Percentiles rank a stretch among this genome's conserved stretches.
These are phyloP conservation scores for Branchinecta lindahli DNA, from an alignment of 1,140 invertebrate species.

Conservation along the genomic window DNA sequence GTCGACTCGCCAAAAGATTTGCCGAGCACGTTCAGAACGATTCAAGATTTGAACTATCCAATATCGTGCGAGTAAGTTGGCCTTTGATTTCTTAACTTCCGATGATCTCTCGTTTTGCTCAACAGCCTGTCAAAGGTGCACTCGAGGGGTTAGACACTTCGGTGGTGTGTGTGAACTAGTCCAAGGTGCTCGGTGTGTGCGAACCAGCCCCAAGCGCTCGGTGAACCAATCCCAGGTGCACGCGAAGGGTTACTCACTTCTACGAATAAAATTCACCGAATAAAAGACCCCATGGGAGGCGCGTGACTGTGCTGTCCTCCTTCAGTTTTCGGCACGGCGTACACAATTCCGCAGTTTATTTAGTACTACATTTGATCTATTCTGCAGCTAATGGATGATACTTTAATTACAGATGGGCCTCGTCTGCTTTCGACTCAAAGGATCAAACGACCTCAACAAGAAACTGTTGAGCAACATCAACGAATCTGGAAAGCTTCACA, in stretches of 20 bases:
- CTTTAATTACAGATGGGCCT: slow-evolving; percentile 20
- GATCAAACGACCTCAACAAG: slow-evolving; percentile 41
- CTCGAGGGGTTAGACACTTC: neutral
- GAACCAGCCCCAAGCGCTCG: too few relatives aligned
- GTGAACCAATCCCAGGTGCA: too few relatives aligned
- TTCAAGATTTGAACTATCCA: slow-evolving; percentile 62
- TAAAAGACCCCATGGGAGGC: too few relatives aligned
- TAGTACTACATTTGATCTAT: too few relatives aligned
- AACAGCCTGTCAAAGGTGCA: neutral
- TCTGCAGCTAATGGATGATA: too few relatives aligned
- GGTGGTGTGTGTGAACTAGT: too few relatives aligned
- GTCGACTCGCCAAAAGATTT: slow-evolving; percentile 67
- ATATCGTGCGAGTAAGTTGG: slow-evolving; percentile 48
- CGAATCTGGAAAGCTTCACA: slow-evolving; percentile 43
- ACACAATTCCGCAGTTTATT: too few relatives aligned
- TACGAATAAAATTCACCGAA: too few relatives aligned
- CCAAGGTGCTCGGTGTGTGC: too few relatives aligned
- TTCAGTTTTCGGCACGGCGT: too few relatives aligned
- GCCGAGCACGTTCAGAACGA: slow-evolving; percentile 58
- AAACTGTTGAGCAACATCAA: slow-evolving; percentile 44
- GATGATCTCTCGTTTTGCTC: neutral
- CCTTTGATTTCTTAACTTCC: neutral
- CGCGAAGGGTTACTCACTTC: too few relatives aligned
- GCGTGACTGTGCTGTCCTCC: too few relatives aligned
- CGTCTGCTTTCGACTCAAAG: slow-evolving; percentile 30